Evolutionary conservation across 2,888 invertebrate species (phyloP), one percentile per base, ranked within the genome.

Genomic region (Oxystoma pomonae): DNA sequence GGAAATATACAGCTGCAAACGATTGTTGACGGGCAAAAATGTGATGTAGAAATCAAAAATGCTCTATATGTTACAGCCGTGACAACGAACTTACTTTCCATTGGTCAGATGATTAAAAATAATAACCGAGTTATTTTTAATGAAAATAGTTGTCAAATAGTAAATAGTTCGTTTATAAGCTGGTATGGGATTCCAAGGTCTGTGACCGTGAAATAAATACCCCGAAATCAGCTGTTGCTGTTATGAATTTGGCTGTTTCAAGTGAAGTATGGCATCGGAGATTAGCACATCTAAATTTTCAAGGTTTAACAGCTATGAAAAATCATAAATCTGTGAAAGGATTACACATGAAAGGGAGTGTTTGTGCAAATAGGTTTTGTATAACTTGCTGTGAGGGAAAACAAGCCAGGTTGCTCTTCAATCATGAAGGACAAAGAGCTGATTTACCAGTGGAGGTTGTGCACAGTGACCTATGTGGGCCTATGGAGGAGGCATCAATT

Each of bases 61-160:
- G 59, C 22, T n/a, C 35, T 61, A 2, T 65, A 58, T 59, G 63
- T 65, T 1, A 60, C 65, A 18, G 22, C 58, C 51, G 9, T 63
- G n/a, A 58, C 65, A 1, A 66, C 63, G n/a, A 66, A 66, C 21
- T 58, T 66, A 61, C 21, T 66, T 17, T 66, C 61, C 19, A 63
- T 64, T 5, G 63, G 61, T 19, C 62, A 64, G 35, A n/a, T 66
- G 20, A 55, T 66, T 16, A 52, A 55, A 20, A 61, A 59, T 21
- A 62, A 60, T 17, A 66, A 66, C 49, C 35, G 18, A 17, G 60
- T 66, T 20, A 16, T 21, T 19, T 66, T 66, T 60, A 57, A 59
- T 20, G n/a, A 59, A 35, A 53, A 35, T 9, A 16, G 16, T 20
- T 64, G 61, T 55, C 55, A 64, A 16, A 62, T 65, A 51, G 19